Percentiles rank a stretch among this genome's conserved stretches.
Evolutionary conservation across 2,113 vertebrate species (phyloP).

Genomic region (Dipodomys merriami): DNA sequence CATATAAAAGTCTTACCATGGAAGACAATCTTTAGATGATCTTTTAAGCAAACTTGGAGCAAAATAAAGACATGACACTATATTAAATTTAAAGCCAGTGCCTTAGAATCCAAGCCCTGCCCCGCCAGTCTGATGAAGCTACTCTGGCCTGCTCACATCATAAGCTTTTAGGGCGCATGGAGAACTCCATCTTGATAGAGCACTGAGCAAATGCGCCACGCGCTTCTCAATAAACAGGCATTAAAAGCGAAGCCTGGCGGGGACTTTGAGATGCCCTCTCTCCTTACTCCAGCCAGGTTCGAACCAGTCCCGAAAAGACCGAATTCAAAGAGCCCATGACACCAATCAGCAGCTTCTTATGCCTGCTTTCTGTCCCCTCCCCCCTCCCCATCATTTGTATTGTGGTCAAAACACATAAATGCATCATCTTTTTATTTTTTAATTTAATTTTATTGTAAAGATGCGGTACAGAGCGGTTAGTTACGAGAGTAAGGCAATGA

Average conservation of each 20-base stretch:
- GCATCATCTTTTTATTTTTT: neutral
- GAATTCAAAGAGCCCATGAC: neutral
- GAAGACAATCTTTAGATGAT: slow-evolving; percentile 77
- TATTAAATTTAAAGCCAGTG: slow-evolving; percentile 82
- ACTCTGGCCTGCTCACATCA: slow-evolving; percentile 63
- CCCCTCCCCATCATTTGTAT: neutral
- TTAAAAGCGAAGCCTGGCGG: slow-evolving; percentile 63
- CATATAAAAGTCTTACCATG: slow-evolving; percentile 70
- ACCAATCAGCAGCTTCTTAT: neutral
- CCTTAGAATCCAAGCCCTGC: slow-evolving; percentile 75
- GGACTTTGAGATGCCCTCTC: slow-evolving; percentile 48
- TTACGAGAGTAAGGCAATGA: too few species aligned
- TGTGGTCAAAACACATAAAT: neutral
- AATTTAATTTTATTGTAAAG: too few species aligned
- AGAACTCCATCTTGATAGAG: slow-evolving; percentile 58
- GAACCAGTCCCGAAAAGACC: slow-evolving; percentile 17
- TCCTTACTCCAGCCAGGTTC: neutral
- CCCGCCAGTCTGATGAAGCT: slow-evolving; percentile 72
- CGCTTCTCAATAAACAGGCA: slow-evolving; percentile 73
- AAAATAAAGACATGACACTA: slow-evolving; percentile 77
- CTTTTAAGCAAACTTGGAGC: slow-evolving; percentile 76
- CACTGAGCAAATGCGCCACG: slow-evolving; percentile 58
- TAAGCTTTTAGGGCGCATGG: slow-evolving; percentile 65
- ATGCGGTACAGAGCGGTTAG: too few species aligned
- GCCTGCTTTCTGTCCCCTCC: neutral